Base-by-base conservation (phyloP, 2,888 invertebrate species). In the Gryllus longicercus region DNA sequence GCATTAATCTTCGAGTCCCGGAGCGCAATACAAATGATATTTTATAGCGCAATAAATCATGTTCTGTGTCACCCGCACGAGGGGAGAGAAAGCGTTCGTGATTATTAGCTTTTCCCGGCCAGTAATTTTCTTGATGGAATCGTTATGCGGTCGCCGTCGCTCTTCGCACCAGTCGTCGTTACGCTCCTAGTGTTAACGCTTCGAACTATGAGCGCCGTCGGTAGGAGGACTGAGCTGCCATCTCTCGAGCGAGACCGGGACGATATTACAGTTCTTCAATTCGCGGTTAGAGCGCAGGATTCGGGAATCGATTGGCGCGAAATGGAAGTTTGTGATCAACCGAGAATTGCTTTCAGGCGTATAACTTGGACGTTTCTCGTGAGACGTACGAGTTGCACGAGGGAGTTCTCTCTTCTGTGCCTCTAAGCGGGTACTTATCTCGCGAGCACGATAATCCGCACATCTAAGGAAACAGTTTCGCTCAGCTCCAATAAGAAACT, bases 21-120 rank as follows among this genome's bases (percentile, higher is more conserved):
- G 86, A 85, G 86, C 85, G 85, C 86, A 86, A 86, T 87, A 87
- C 87, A 87, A 87, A 87, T 87, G 87, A 86, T 87, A 87, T 87
- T 87, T 87, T 86, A 87, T 86, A 86, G 86, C 85, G 84, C 84
- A 85, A 86, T 87, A 87, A 87, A 87, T 87, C 86, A 86, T 85
- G 84, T 84, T 83, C 83, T 84, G 85, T 85, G 85, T 85, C 85
- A 85, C 84, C 85, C 76, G 74, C 77, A 74, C 78, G n/a, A 80
- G 79, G 74, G 51, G 74, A 74, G 50, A 51, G 81, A 50, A 80
- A 79, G 78, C 80, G 80, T 76, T 80, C 81, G 81, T 82, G 81
- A 82, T 82, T 80, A 82, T 82, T 81, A 80, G 82, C 82, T 81
- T 82, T 81, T 80, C 82, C 81, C 78, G 80, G 76, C 81, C 80